Base-by-base conservation (phyloP, 2,888 invertebrate species). In the Euplagia quadripunctaria region DNA sequence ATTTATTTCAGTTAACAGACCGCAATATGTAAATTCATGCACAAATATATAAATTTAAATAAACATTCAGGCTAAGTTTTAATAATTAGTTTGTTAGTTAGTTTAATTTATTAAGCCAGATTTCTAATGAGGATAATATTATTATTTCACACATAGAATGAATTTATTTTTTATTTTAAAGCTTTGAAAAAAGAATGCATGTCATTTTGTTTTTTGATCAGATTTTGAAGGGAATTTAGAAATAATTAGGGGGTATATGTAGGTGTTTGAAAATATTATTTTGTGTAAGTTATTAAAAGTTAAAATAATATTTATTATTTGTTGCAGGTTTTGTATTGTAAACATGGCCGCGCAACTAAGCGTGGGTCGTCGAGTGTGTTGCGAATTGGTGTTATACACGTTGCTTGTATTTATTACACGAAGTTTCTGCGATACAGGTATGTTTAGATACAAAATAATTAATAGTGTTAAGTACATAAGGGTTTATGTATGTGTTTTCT, bases 401-500 rank as follows among this genome's bases (percentile, higher is more conserved):
- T 73, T 82, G 55, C 70, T 88, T 55, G 78, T 88, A 31, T 80
- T 85, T 68, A 75, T 87, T 6, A 77, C 85, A 68, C 79, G 80
- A 43, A 85, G 82, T 64, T 78, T 83, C 70, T 85, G 89, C 64
- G 87, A 92, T 80, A 89, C 92, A 82, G 92, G 92, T 92, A 78
- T 82, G 82, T 74, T 52, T 67, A 42, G 12, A 20, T 49, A 46
- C 9, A 66, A 16, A n/a, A 70, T 49, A 20, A 14, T 20, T 43
- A 14, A 9, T 41, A 58, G 55, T 58, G 8, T 8, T 58, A 58
- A 52, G 52, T 20, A 20, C 9, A 11, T 20, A 58, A 11, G n/a
- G 1, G 17, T 52, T 52, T 17, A 52, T 7, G 52, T 7, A 17
- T 6, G 49, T 51, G 6, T 16, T 52, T 52, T 52, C 52, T 52